A percentile compares a stretch with the other conserved stretches of the same genome.
Evolutionary conservation across 92 coral and sea anemone species (phyloP).

Genomic region (Porites rus): DNA sequence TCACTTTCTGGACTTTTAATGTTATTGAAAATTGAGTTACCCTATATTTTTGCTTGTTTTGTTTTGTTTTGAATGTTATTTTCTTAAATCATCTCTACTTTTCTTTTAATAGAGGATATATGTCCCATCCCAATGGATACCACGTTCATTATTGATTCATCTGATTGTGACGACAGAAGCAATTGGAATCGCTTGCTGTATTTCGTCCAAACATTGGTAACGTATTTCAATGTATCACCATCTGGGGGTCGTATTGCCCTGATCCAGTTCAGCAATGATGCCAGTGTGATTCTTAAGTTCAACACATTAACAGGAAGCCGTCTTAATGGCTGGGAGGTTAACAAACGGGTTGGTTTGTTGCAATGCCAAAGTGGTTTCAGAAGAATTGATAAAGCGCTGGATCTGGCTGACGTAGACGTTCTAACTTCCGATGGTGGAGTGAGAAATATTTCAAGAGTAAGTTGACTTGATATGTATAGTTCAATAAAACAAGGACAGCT

Average conservation of each 20-base stretch:
- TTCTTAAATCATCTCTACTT: too few species aligned
- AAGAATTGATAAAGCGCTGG: slow-evolving; percentile 73
- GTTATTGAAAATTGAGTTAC: too few species aligned
- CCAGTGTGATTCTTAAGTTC: slow-evolving; percentile 31
- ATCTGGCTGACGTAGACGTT: slow-evolving; percentile 70
- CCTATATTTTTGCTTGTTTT: not conserved
- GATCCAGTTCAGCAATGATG: slow-evolving; percentile 44
- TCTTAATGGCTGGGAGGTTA: too few species aligned
- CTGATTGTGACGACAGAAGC: slow-evolving; percentile 71
- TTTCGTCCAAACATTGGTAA: slow-evolving; percentile 60
- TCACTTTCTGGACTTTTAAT: too few species aligned
- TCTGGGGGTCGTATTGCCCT: slow-evolving; percentile 65
- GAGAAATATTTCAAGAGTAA: not conserved
- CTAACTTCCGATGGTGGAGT: too few species aligned
- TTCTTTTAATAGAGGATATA: not conserved
- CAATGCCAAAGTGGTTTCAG: slow-evolving; percentile 70
- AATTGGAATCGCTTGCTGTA: slow-evolving; percentile 71
- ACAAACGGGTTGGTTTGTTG: slow-evolving; percentile 16
- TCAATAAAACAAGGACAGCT: too few species aligned
- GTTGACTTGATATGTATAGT: not conserved
- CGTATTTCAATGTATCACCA: slow-evolving; percentile 66
- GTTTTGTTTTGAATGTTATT: not conserved
- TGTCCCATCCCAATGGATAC: too few species aligned
- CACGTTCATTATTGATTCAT: too few species aligned
- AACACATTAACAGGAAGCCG: slow-evolving; percentile 30